Conservation (phyloP, 2,888 invertebrate species). For the Therioaphis trifolii region DNA sequence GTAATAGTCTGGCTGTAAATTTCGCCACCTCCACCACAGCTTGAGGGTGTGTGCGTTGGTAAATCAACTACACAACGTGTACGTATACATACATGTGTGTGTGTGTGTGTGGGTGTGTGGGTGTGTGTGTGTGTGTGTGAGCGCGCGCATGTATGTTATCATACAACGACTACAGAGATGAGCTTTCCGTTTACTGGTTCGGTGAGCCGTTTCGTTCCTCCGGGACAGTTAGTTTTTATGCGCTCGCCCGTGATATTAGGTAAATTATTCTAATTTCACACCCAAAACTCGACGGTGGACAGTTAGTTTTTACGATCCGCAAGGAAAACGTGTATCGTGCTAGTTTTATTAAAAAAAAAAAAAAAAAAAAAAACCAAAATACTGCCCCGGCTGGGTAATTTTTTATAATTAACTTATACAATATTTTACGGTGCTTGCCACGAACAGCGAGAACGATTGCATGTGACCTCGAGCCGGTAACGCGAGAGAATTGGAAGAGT, state of each 20-base stretch:
- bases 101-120: too few relatives aligned
- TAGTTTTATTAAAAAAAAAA: constrained; percentile 2
- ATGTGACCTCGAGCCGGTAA: too few relatives aligned
- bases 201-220: not conserved
- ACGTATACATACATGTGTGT: too few relatives aligned
- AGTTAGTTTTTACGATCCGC: constrained; percentile 51
- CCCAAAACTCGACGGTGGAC: constrained; percentile 21
- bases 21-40: not conserved
- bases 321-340: not conserved
- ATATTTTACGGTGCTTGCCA: too few relatives aligned
- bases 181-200: constrained; percentile 30
- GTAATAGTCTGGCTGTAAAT: constrained; percentile 16
- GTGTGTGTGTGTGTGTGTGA: too few relatives aligned
- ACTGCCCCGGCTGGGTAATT: not conserved
- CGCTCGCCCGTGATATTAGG: constrained; percentile 19
- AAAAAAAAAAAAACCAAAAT: not conserved
- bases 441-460: too few relatives aligned
- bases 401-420: constrained; percentile 23
- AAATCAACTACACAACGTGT: too few relatives aligned
- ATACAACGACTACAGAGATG: not conserved
- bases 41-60: too few relatives aligned
- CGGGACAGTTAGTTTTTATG: constrained; percentile 51
- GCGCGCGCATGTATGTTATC: not conserved
- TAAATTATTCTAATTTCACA: constrained; percentile 40
- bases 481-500: too few relatives aligned